Evolutionary conservation across 2,888 invertebrate species (phyloP).

Genomic region (Orthonevra nobilis): DNA sequence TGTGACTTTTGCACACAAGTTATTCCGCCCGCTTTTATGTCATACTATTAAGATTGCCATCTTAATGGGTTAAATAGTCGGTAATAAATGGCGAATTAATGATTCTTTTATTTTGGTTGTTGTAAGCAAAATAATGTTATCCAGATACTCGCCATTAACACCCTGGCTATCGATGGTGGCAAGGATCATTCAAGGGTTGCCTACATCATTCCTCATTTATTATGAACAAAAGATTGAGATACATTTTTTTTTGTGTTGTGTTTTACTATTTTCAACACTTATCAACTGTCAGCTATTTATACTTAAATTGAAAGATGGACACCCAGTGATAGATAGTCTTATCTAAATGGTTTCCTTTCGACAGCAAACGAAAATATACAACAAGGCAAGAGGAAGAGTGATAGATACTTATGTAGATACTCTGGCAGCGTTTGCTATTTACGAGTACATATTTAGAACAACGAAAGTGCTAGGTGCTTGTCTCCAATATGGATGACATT

Average conservation of each 20-base stretch:
- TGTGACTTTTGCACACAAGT: background rate
- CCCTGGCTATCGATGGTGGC: too few species aligned
- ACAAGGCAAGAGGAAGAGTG: slow-evolving; percentile 35
- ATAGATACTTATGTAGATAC: slow-evolving; percentile 44
- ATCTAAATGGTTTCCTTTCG: slow-evolving; percentile 45
- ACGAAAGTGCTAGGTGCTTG: slow-evolving; percentile 8
- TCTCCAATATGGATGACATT: slow-evolving; percentile 44
- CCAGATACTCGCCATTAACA: too few species aligned
- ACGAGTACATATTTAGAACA: too few species aligned
- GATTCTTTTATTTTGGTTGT: slow-evolving; percentile 16
- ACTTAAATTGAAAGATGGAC: slow-evolving; percentile 27
- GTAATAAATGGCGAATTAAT: slow-evolving; percentile 35
- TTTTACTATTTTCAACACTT: slow-evolving; percentile 45
- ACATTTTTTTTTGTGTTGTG: too few species aligned
- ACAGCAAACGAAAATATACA: background rate
- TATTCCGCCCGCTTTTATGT: slow-evolving; percentile 11
- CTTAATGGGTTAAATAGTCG: slow-evolving; percentile 40
- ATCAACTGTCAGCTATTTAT: slow-evolving; percentile 52
- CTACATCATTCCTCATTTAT: background rate
- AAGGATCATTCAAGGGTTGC: too few species aligned
- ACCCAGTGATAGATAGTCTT: slow-evolving; percentile 40
- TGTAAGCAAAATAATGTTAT: too few species aligned
- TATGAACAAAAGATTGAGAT: slow-evolving; percentile 17
- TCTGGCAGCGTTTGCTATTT: slow-evolving; percentile 3
- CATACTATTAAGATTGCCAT: slow-evolving; percentile 24